Evolutionary conservation across 1,140 invertebrate species (phyloP).

Genomic region (Lepidurus apus): DNA sequence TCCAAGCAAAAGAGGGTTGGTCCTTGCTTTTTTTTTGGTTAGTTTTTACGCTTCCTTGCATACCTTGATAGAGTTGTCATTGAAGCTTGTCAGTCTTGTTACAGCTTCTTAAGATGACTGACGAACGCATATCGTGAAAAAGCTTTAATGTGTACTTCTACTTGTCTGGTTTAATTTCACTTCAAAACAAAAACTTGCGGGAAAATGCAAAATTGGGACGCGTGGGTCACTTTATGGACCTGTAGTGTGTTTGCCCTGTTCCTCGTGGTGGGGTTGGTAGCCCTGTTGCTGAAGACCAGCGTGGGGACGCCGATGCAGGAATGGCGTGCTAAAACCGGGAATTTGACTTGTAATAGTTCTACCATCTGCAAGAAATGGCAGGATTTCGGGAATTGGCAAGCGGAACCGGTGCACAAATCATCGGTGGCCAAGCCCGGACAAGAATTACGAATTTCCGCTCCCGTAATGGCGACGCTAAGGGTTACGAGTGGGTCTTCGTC

Average conservation of each 20-base stretch:
- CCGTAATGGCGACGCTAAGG: background rate
- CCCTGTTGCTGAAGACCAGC: background rate
- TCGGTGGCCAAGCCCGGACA: background rate
- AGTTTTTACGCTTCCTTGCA: background rate
- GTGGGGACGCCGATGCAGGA: background rate
- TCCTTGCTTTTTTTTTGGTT: background rate
- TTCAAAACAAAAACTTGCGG: no score
- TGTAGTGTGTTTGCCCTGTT: background rate
- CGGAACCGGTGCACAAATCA: background rate
- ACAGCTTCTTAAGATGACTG: background rate
- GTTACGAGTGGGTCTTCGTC: background rate
- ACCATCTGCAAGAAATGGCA: background rate
- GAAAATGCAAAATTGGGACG: background rate
- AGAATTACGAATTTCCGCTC: background rate
- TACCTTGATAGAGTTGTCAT: conserved; percentile 1
- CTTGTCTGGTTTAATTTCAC: no score
- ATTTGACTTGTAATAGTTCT: background rate
- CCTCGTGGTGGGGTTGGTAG: conserved; percentile 1
- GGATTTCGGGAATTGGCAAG: background rate
- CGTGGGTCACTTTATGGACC: background rate
- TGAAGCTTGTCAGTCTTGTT: conserved; percentile 8
- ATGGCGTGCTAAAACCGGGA: background rate
- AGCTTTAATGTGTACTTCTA: no score
- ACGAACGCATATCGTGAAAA: background rate
- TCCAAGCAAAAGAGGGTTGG: background rate